These are phyloP conservation scores for Balearica regulorum DNA, from an alignment of 2,797 vertebrate genomes.

Conservation along the genomic window DNA sequence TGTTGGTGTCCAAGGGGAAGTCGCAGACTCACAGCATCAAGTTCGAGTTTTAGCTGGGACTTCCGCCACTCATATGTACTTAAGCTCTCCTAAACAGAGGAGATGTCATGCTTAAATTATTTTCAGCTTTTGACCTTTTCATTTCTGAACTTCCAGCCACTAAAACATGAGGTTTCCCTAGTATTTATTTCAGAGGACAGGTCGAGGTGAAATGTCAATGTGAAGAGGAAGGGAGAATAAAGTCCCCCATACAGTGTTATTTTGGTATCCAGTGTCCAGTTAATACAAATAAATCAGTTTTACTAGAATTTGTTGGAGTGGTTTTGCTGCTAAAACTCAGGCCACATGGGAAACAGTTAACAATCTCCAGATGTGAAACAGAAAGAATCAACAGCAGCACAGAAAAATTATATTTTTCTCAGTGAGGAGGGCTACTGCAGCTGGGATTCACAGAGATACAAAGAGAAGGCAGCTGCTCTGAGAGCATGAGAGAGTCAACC, in stretches of 20 bases:
- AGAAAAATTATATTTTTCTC: not conserved
- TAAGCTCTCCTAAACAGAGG: not conserved
- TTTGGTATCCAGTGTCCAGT: slow-evolving; percentile 27
- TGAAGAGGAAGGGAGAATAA: slow-evolving; percentile 1
- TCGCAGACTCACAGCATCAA: not conserved
- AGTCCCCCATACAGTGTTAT: not conserved
- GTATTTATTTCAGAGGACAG: slow-evolving; percentile 30
- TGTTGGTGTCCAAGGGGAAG: not conserved
- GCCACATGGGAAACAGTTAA: slow-evolving; percentile 38
- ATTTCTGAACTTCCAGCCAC: not conserved
- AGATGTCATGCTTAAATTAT: slow-evolving; percentile 23
- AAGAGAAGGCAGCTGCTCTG: not conserved
- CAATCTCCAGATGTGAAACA: slow-evolving; percentile 39
- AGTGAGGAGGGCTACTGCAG: not conserved
- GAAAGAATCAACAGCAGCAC: not conserved
- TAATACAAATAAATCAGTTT: slow-evolving; percentile 49
- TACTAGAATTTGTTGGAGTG: slow-evolving; percentile 23
- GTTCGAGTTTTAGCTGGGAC: slow-evolving; percentile 9
- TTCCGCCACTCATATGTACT: not conserved
- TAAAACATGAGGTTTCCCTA: not conserved
- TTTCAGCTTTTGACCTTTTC: slow-evolving; percentile 45
- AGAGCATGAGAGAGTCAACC: not conserved
- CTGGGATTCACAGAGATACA: not conserved
- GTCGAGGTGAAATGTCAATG: slow-evolving; percentile 36
- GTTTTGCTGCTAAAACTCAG: slow-evolving; percentile 27